A percentile compares a stretch with the other conserved stretches of the same genome.
Evolutionary conservation across 2,888 invertebrate genomes (phyloP).

Genomic region (Zootermopsis nevadensis): DNA sequence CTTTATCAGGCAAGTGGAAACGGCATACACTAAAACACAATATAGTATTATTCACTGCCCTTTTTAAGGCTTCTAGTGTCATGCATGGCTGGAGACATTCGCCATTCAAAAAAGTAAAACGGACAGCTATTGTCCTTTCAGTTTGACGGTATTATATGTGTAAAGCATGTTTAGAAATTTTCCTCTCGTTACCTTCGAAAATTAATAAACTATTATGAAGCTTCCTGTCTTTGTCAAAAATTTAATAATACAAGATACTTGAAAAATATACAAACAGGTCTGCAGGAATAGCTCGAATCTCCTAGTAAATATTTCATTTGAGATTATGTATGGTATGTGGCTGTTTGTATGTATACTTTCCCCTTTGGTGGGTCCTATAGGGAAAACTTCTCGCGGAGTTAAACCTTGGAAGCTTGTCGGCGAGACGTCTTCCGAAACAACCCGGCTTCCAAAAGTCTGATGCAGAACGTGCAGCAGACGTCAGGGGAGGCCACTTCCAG

Average conservation of each 20-base stretch:
- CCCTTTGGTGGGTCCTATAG: too few relatives aligned
- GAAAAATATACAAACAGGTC: too few relatives aligned
- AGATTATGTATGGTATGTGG: too few relatives aligned
- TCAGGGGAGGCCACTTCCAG: too few relatives aligned
- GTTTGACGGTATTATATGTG: not conserved
- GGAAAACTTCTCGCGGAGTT: too few relatives aligned
- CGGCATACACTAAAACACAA: not conserved
- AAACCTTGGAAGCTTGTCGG: too few relatives aligned
- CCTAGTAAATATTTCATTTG: too few relatives aligned
- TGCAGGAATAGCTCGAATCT: too few relatives aligned
- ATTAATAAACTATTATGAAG: not conserved
- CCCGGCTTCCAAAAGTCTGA: too few relatives aligned
- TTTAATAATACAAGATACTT: not conserved
- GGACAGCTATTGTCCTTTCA: not conserved
- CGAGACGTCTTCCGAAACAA: too few relatives aligned
- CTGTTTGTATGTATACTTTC: too few relatives aligned
- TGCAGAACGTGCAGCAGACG: too few relatives aligned
- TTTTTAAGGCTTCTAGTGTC: not conserved
- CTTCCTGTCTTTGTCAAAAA: not conserved
- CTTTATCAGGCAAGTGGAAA: not conserved
- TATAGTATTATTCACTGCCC: not conserved
- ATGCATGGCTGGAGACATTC: not conserved
- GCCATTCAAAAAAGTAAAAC: not conserved
- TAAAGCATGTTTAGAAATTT: not conserved
- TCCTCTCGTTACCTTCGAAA: not conserved